Conservation (phyloP, 2,888 invertebrate species). For the Polymixis flavicincta region DNA sequence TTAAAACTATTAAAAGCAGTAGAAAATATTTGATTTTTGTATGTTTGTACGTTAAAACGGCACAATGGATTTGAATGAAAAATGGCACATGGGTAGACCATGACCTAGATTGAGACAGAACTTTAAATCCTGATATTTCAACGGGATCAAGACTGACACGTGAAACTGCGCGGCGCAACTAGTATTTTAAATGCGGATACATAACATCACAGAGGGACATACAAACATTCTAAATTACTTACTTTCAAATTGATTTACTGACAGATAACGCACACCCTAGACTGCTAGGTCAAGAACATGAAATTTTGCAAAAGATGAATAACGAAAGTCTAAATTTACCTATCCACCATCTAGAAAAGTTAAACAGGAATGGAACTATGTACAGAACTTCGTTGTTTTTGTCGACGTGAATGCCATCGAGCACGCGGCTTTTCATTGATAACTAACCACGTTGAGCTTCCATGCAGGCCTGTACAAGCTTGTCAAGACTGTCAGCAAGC, state of each 20-base stretch:
- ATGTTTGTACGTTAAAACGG: not conserved
- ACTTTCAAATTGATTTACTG: not conserved
- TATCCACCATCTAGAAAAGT: not conserved
- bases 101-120: too few relatives aligned
- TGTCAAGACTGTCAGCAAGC: constrained; percentile 64
- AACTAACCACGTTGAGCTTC: constrained; percentile 27
- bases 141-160: too few relatives aligned
- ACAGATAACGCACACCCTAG: not conserved
- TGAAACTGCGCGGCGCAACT: not conserved
- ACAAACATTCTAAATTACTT: not conserved
- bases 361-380: not conserved
- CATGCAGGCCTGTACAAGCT: constrained; percentile 62
- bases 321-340: too few relatives aligned
- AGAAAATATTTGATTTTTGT: too few relatives aligned
- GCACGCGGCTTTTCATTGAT: not conserved
- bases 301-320: not conserved
- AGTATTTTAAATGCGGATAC: not conserved
- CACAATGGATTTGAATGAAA: not conserved
- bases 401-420: not conserved
- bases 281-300: not conserved
- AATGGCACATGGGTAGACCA: not conserved
- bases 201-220: not conserved
- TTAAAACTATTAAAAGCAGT: too few relatives aligned
- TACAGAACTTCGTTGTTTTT: not conserved
- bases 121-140: too few relatives aligned